These are phyloP conservation scores for Cenopis cana DNA, from an alignment of 2,888 invertebrate species.

Conservation along the genomic window DNA sequence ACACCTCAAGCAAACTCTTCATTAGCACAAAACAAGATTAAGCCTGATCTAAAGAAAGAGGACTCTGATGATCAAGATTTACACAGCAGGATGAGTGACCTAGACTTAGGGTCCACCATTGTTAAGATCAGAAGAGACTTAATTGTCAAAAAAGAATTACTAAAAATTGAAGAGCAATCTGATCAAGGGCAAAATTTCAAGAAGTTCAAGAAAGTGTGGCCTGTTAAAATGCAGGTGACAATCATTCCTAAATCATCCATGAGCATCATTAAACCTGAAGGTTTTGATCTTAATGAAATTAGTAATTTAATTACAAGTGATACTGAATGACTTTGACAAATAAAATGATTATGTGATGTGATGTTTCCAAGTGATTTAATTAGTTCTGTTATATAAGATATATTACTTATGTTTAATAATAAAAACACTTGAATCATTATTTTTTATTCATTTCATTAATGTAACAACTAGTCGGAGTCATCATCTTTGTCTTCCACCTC, in stretches of 20 bases:
- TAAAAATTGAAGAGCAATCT: constrained; percentile 54
- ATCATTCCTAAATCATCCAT: constrained; percentile 60
- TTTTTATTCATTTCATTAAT: constrained; percentile 38
- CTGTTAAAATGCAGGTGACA: constrained; percentile 69
- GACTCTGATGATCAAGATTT: constrained; percentile 57
- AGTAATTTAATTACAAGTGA: constrained; percentile 28
- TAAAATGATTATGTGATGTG: not conserved
- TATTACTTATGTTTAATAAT: constrained; percentile 18
- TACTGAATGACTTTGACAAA: constrained; percentile 25
- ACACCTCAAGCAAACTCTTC: constrained; percentile 3
- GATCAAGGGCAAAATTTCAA: constrained; percentile 69
- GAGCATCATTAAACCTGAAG: constrained; percentile 48
- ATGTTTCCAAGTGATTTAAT: not conserved
- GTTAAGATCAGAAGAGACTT: constrained; percentile 67
- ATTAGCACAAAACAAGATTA: not conserved
- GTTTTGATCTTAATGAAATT: constrained; percentile 26
- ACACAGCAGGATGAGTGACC: constrained; percentile 66
- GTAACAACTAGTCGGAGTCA: constrained; percentile 40
- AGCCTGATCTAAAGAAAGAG: constrained; percentile 7
- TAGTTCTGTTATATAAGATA: too few relatives aligned
- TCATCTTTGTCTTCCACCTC: constrained; percentile 43
- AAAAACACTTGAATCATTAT: constrained; percentile 29
- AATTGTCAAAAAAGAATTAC: constrained; percentile 71
- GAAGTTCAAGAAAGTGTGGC: constrained; percentile 80
- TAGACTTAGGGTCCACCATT: constrained; percentile 71